Evolutionary conservation across 1,140 invertebrate species (phyloP).

Genomic region (Venustaconcha ellipsiformis): DNA sequence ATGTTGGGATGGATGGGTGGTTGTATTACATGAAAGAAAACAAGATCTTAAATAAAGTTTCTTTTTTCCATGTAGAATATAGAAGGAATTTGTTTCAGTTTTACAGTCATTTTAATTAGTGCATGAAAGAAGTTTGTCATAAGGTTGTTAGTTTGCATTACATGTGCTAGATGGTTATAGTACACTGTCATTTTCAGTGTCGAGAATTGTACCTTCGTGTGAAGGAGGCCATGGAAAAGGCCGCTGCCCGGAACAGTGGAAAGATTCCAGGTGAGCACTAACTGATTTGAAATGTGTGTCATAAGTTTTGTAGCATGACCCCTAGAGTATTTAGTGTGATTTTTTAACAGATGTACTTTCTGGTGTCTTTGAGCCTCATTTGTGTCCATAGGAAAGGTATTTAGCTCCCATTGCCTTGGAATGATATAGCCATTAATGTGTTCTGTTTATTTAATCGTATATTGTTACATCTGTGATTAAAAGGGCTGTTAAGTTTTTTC

Average conservation of each 20-base stretch:
- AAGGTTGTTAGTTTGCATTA: too few species aligned
- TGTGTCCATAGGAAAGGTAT: neutral
- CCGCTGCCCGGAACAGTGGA: slow-evolving; percentile 85
- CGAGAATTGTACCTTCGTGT: slow-evolving; percentile 98
- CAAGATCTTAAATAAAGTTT: too few species aligned
- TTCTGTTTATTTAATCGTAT: too few species aligned
- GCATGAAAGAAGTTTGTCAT: too few species aligned
- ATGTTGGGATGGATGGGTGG: too few species aligned
- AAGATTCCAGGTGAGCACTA: slow-evolving; percentile 73
- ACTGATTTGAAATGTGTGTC: slow-evolving; percentile 9
- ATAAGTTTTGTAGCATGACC: neutral
- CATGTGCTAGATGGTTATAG: too few species aligned
- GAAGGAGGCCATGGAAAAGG: slow-evolving; percentile 98
- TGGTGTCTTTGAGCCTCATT: neutral
- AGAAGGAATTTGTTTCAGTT: too few species aligned
- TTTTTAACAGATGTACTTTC: neutral
- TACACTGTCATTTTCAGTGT: slow-evolving; percentile 77
- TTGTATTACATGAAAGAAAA: too few species aligned
- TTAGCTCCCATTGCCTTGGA: neutral
- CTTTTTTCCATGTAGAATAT: too few species aligned
- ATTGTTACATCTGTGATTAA: too few species aligned
- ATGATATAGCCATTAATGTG: neutral
- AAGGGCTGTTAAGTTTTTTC: too few species aligned
- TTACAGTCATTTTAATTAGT: too few species aligned
- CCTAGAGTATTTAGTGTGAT: neutral